Evolutionary conservation across 2,113 vertebrate species (phyloP).

Genomic region (Leptobrachium leishanense): DNA sequence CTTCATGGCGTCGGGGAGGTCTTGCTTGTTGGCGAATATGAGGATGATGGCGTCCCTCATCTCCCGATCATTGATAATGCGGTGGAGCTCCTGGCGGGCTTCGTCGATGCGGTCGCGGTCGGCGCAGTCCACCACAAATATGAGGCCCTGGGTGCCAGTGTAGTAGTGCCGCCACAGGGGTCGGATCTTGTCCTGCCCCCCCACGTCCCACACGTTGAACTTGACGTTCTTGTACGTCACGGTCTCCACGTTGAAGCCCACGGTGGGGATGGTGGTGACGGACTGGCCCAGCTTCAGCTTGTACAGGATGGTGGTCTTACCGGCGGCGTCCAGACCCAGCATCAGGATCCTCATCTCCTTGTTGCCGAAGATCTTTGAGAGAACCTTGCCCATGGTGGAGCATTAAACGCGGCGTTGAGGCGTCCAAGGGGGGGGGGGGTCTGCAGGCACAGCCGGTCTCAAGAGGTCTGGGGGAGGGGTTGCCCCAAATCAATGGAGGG

Average conservation of each 20-base stretch:
- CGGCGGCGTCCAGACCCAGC: conserved; percentile 95
- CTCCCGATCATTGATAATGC: conserved; percentile 98
- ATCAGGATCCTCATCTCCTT: conserved; percentile 99
- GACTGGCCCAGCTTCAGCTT: conserved; percentile 99
- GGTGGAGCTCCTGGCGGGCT: conserved; percentile 96
- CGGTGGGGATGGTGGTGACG: conserved; percentile 97
- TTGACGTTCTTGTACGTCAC: conserved; percentile 99
- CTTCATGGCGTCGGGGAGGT: conserved; percentile 98
- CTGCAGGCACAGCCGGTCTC: no score
- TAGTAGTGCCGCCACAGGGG: conserved; percentile 99
- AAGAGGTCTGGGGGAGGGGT: no score
- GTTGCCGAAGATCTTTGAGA: conserved; percentile 99
- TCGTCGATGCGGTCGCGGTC: conserved; percentile 98
- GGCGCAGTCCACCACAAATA: conserved; percentile 98
- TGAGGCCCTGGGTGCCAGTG: conserved; percentile 96
- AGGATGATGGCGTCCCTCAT: conserved; percentile 99
- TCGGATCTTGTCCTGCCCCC: conserved; percentile 98
- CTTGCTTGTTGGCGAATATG: conserved; percentile 99
- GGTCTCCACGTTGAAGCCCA: conserved; percentile 98
- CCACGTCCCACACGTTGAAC: conserved; percentile 99
- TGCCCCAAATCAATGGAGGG: no score
- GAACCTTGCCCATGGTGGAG: conserved; percentile 95
- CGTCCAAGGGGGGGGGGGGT: conserved; percentile 39
- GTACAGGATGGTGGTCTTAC: conserved; percentile 98
- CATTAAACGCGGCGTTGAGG: conserved; percentile 66